Evolutionary conservation across 2,113 vertebrate genomes (phyloP).

Genomic region (Eudyptes chrysolophus): DNA sequence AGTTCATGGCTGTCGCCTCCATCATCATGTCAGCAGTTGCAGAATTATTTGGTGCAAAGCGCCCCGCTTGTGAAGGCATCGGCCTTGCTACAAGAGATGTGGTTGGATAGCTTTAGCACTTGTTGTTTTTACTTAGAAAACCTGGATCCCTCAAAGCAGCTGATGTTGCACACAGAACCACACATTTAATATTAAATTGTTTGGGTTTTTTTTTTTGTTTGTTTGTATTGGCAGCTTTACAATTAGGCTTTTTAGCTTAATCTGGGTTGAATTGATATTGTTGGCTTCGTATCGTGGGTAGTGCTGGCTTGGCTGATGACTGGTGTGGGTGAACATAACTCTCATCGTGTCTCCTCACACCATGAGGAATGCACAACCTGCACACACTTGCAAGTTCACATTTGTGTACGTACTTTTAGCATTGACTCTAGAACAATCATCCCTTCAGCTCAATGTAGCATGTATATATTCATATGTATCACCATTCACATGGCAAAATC

Average conservation of each 20-base stretch:
- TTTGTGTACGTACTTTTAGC: neutral
- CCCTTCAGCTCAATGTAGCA: neutral
- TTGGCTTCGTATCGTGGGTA: neutral
- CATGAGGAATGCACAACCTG: neutral
- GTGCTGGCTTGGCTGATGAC: neutral
- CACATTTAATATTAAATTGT: neutral
- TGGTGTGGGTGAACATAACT: neutral
- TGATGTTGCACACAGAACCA: neutral
- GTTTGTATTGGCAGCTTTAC: neutral
- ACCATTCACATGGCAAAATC: neutral
- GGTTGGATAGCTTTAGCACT: neutral
- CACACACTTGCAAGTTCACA: neutral
- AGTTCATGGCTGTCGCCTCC: neutral
- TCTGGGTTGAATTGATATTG: neutral
- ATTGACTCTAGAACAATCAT: neutral
- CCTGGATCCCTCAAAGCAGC: neutral
- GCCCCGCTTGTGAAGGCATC: neutral
- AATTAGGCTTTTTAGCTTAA: neutral
- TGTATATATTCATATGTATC: neutral
- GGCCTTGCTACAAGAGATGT: neutral
- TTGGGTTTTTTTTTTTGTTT: neutral
- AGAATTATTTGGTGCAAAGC: neutral
- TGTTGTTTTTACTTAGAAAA: neutral
- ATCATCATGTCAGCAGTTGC: fast-evolving
- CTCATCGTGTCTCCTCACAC: neutral